Percentiles rank a stretch among this genome's conserved stretches.
phyloP scores from a whole-genome alignment of 2,797 vertebrate genomes.

The Betta splendens region DNA sequence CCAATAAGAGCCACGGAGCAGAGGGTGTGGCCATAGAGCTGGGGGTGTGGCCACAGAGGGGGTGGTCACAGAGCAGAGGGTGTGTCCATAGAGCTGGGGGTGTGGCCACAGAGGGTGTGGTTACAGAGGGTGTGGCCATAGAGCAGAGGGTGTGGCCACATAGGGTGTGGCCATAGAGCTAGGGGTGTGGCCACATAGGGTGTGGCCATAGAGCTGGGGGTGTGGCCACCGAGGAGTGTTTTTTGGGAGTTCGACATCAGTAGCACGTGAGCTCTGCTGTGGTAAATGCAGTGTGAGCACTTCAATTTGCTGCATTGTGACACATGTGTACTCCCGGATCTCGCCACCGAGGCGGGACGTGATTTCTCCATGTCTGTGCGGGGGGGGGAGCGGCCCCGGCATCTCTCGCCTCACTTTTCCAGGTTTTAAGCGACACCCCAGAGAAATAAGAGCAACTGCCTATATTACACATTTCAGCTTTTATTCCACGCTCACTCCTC shows the following conservation, averaged over 20 bases:
- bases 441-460: constrained; percentile 39
- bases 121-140: constrained; percentile 26
- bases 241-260: constrained; percentile 45
- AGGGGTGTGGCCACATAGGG: no score
- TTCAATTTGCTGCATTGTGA: constrained; percentile 54
- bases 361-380: constrained; percentile 48
- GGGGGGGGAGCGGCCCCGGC: constrained; percentile 1
- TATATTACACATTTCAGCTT: constrained; percentile 34
- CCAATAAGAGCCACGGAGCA: constrained; percentile 41
- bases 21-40: constrained; percentile 33
- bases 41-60: no score
- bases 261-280: constrained; percentile 44
- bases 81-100: no score
- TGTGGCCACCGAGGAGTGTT: no score
- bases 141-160: no score
- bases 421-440: constrained; percentile 31
- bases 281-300: constrained; percentile 66
- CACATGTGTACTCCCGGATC: constrained; percentile 62
- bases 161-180: constrained; percentile 22
- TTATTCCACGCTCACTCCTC: constrained; percentile 23
- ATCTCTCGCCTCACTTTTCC: constrained; percentile 43
- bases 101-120: no score
- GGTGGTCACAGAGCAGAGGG: constrained; percentile 31
- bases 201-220: no score
- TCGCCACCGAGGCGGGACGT: constrained; percentile 41